Percentiles rank a stretch among this genome's conserved stretches.
Conservation (phyloP, 30 jellyfish, hydroid and myxozoan genomes). For the Mastigias papua region DNA sequence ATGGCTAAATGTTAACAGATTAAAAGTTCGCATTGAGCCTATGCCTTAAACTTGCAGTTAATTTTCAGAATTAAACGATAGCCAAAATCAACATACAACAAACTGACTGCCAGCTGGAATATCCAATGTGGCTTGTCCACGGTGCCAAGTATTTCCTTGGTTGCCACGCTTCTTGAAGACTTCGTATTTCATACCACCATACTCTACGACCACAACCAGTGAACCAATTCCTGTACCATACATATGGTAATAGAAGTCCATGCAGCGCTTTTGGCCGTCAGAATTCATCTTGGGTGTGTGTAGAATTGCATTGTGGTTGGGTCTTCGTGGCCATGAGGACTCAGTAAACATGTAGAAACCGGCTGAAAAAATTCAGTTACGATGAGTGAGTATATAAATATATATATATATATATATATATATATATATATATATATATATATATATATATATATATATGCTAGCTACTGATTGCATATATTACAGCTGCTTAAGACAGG, state of each 20-base stretch:
- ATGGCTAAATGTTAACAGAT: too few relatives aligned
- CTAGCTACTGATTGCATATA: too few relatives aligned
- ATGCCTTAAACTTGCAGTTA: neutral
- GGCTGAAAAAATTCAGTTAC: conserved; percentile 1
- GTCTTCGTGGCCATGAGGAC: conserved; percentile 28
- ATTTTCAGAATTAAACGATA: neutral
- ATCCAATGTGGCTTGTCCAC: conserved; percentile 3
- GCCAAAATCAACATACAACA: neutral
- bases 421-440: too few relatives aligned
- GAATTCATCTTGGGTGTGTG: conserved; percentile 35
- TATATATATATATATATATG: too few relatives aligned
- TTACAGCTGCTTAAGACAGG: too few relatives aligned
- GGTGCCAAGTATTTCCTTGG: conserved; percentile 41
- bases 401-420: too few relatives aligned
- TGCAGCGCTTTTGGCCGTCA: conserved; percentile 45
- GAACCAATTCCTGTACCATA: conserved; percentile 61
- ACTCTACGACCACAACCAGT: neutral
- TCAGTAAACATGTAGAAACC: conserved; percentile 62
- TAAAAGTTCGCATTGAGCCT: too few relatives aligned
- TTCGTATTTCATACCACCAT: conserved; percentile 2
- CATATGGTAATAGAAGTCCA: conserved; percentile 65
- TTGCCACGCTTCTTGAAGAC: conserved; percentile 17
- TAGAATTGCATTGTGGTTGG: conserved; percentile 52
- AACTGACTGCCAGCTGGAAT: conserved; percentile 43
- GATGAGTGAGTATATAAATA: neutral